These are phyloP conservation scores for Andrena dorsata DNA, from an alignment of 2,888 invertebrate species.

Conservation along the genomic window DNA sequence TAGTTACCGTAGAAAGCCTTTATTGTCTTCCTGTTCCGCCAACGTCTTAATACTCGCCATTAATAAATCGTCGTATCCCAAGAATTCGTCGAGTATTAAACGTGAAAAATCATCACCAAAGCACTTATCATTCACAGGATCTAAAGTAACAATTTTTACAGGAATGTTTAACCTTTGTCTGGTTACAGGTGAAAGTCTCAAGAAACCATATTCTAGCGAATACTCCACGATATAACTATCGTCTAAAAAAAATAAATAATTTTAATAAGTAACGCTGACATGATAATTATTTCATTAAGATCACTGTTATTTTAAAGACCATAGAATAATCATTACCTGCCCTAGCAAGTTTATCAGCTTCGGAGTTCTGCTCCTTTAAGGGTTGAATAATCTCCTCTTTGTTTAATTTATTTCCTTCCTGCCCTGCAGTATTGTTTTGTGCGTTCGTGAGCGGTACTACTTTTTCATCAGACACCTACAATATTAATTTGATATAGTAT, in stretches of 20 bases:
- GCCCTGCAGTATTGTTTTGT: conserved; percentile 72
- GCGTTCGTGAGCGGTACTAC: conserved; percentile 50
- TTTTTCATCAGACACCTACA: conserved; percentile 61
- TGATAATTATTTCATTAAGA: background rate
- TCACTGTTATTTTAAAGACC: background rate
- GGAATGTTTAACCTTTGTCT: conserved; percentile 96
- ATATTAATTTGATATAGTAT: conserved; percentile 30
- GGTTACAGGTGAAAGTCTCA: conserved; percentile 94
- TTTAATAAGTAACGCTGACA: background rate
- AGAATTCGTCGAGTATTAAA: conserved; percentile 95
- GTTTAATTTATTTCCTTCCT: conserved; percentile 67
- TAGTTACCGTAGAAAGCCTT: conserved; percentile 93
- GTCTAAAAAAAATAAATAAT: conserved; percentile 86
- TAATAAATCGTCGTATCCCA: conserved; percentile 98
- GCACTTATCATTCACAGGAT: conserved; percentile 95
- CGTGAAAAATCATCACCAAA: conserved; percentile 97
- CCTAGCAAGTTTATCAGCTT: conserved; percentile 87
- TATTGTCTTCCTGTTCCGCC: conserved; percentile 98
- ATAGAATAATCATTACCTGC: conserved; percentile 84
- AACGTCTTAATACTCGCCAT: conserved; percentile 98
- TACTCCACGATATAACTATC: conserved; percentile 99
- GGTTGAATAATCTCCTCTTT: conserved; percentile 77
- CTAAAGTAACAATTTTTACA: conserved; percentile 94
- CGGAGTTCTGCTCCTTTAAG: conserved; percentile 85
- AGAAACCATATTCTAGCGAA: conserved; percentile 98